Base-by-base conservation (phyloP, 2,113 vertebrate species). In the Mastomys coucha region DNA sequence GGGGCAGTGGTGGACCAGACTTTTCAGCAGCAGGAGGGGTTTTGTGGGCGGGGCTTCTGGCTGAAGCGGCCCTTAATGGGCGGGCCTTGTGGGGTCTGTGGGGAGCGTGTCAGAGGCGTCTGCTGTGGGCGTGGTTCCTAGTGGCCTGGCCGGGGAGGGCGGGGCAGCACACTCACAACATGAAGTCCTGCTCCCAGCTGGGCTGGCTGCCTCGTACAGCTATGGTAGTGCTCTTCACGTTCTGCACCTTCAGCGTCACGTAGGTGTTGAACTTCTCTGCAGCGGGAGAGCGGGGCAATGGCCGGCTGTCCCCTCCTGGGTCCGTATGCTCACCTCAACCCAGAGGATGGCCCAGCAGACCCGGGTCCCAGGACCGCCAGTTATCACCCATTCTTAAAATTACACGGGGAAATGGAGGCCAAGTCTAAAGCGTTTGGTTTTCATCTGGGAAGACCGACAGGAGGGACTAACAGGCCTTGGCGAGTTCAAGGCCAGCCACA, bases 161-260 rank as follows among this genome's bases (percentile, higher is more conserved):
- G 49, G 70, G 45, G 67, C 20, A 2, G 10, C 49, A 49, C 26
- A 99, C 99, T 99, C 98, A 99, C 99, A 99, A 99, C 99, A 99
- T 99, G 98, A 99, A 99, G 98, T 99, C 99, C 98, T 99, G 99
- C 98, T 99, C 99, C 99, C 99, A 99, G 98, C 99, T 99, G 69
- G 99, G 99, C 98, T 99, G 99, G 98, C 99, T 99, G 96, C 99
- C 99, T 2, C 99, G 99, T 96, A 99, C 99, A 0, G 99, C 99
- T 0, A 99, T 99, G 78, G 99, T 99, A 2, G 99, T 99, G 98
- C 99, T 99, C 98, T 99, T 99, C 96, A 99, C 99, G 99, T 99
- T 99, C 98, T 99, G 99, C 96, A 99, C 99, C 98, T 99, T 99
- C 98, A 99, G 98, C 9, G 99, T 99, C 98, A 99, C 99, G 28